Evolutionary conservation across 1,140 invertebrate species (phyloP), one percentile per base, ranked within the genome.

Genomic region (Nixonia krombeini): DNA sequence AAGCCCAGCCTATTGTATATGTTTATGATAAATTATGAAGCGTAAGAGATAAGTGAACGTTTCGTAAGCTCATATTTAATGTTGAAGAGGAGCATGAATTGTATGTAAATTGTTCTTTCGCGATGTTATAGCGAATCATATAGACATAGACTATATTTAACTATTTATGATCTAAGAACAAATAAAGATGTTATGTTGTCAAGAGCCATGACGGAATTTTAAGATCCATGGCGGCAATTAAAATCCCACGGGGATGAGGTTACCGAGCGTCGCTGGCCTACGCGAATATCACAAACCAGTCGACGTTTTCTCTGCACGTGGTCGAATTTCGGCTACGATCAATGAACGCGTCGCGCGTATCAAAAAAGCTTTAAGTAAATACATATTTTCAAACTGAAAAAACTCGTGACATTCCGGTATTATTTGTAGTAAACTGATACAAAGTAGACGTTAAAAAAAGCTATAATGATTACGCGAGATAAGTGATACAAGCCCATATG

Each of bases 401-500:
- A 67, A 79, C 75, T 81, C 69, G 65, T 68, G 47, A 82, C 79
- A 83, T 82, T 83, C 80, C 79, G 74, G 69, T 82, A 78, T 81
- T 74, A 74, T 72, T 73, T 46, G 41, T 76, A 75, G 49, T 56
- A 70, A 72, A 68, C 58, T 73, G 73, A 73, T 79, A 74, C 66
- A 74, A 71, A 63, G 66, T 68, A 75, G 61, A 56, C 51, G 45
- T 67, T 52, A 52, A 9, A 16, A n/a, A 51, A 49, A 13, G 56
- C 10, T 64, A 52, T 50, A 68, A 64, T 59, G 49, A 59, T 63
- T 53, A 58, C 59, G 56, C 26, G 59, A 56, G 28, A 37, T 75
- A 77, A 75, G 72, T 74, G 58, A 68, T 63, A 70, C 72, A 72
- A 74, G 63, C 67, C 67, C 61, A 70, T 70, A 70, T 70, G 61